These are phyloP conservation scores for Pithys albifrons DNA, from an alignment of 2,113 vertebrate genomes.

Conservation along the genomic window DNA sequence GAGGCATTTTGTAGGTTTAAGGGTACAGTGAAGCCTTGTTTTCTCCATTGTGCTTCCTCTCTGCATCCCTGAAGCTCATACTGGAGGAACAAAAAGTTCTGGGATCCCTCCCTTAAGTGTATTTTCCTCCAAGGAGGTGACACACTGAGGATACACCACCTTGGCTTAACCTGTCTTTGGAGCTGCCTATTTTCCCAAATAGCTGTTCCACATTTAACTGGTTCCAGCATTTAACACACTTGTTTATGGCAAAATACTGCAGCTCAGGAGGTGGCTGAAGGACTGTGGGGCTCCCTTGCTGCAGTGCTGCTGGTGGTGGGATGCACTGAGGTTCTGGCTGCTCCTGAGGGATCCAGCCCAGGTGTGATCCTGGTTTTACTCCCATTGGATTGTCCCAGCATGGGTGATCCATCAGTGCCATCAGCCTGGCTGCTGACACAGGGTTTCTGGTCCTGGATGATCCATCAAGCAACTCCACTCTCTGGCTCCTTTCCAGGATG, in stretches of 20 bases:
- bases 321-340: background rate
- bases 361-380: background rate
- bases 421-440: background rate
- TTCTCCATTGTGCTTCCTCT: background rate
- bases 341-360: background rate
- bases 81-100: background rate
- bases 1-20: accelerated
- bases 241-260: background rate
- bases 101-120: background rate
- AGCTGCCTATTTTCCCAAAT: background rate
- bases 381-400: accelerated
- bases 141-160: accelerated
- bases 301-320: background rate
- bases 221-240: accelerated
- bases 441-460: background rate
- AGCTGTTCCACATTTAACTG: background rate
- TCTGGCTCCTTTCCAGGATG: background rate
- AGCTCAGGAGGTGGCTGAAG: background rate
- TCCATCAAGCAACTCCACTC: accelerated
- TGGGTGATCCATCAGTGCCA: background rate
- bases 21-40: background rate
- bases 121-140: background rate
- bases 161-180: background rate
- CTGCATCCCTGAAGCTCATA: background rate
- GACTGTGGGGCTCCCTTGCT: accelerated